Evolutionary conservation across 2,888 invertebrate genomes (phyloP).

Genomic region (Leptinotarsa rubiginosa): DNA sequence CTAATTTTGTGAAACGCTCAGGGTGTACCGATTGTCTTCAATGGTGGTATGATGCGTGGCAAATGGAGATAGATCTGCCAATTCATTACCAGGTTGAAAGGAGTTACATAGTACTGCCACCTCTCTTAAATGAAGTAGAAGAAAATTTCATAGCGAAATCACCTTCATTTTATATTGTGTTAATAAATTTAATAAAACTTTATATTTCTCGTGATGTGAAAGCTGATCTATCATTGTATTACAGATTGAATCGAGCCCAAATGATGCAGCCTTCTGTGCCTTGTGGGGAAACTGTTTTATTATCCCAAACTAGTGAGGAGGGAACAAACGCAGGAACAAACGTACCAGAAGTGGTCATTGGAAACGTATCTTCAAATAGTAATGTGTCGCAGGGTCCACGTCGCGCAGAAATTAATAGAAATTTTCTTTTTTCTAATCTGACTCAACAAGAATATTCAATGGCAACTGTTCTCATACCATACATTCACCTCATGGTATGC

Average conservation of each 20-base stretch:
- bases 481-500: not conserved
- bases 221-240: not conserved
- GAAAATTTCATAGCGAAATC: too few species aligned
- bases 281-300: not conserved
- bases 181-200: too few species aligned
- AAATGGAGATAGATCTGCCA: too few species aligned
- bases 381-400: not conserved
- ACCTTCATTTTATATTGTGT: too few species aligned
- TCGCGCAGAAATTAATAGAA: not conserved
- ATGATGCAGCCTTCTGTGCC: not conserved
- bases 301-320: too few species aligned
- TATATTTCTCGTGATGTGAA: too few species aligned
- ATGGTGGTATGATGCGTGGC: too few species aligned
- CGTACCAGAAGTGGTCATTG: not conserved
- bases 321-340: not conserved
- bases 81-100: too few species aligned
- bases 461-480: not conserved
- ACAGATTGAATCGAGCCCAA: not conserved
- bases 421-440: not conserved
- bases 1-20: too few species aligned
- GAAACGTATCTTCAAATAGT: not conserved
- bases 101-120: too few species aligned
- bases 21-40: too few species aligned
- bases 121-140: too few species aligned
- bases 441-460: constrained; percentile 2